Base-by-base conservation (phyloP, 2,113 vertebrate species). In the Xiphophorus hellerii region DNA sequence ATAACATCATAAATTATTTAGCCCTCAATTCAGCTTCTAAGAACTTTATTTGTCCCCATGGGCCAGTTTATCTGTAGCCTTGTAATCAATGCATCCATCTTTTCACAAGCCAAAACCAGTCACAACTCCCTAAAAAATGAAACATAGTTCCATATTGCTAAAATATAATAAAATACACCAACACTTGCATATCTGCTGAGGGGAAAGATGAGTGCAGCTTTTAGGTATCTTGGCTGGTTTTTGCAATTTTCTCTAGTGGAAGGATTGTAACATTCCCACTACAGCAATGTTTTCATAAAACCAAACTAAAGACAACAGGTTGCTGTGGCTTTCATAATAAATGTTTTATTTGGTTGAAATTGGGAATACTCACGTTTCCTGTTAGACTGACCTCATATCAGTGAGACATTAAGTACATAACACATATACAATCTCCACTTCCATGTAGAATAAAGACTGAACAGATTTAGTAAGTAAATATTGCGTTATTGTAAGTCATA, bases 1-100 rank as follows among this genome's bases (percentile, higher is more conserved):
- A 35, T 37, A 4, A 44, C 31, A 68, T 74, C 60, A 71, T 75
- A 54, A n/a, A 69, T 75, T 25, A 83, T 5, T 29, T 20, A n/a
- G 30, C 39, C n/a, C 31, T 29, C 15, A 35, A 66, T 60, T 33
- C 29, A 58, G 9, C 25, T 58, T 58, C 9, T n/a, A n/a, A 58
- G 22, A 58, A 58, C 51, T 58, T 58, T 6, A 58, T 58, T 58
- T 9, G 9, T 58, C 51, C 51, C 51, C 10, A 5, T 58, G 25
- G 10, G 22, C 22, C 22, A n/a, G 11, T 58, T 58, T 2, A 58
- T n/a, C 10, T 58, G 51, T n/a, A 58, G 51, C 51, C 20, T 58
- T 58, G 22, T 17, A 58, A 10, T 58, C 22, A 3, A 58, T 58
- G 3, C 25, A n/a, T 58, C n/a, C 22, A 10, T 1, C 22, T n/a